A percentile compares a stretch with the other conserved stretches of the same genome.
Evolutionary conservation across 2,888 invertebrate genomes (phyloP).

Genomic region (Odontocolon sp.): DNA sequence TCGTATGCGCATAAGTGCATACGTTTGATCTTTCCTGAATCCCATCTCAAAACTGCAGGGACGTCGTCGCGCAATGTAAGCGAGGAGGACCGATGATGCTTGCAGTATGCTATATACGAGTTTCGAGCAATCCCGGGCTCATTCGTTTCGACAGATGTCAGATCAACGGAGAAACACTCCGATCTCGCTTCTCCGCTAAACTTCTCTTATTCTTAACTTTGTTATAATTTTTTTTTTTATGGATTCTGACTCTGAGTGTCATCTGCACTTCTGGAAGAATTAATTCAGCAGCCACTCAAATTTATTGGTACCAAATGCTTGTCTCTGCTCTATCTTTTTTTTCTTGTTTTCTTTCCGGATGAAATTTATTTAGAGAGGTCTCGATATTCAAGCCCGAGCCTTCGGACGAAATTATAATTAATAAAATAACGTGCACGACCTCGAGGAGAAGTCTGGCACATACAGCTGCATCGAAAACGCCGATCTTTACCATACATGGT

Average conservation of each 20-base stretch:
- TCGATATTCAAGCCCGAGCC: neutral
- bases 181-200: neutral
- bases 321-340: neutral
- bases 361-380: neutral
- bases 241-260: constrained; percentile 1
- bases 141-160: constrained; percentile 53
- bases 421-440: constrained; percentile 32
- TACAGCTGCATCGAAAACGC: constrained; percentile 14
- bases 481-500: constrained; percentile 53
- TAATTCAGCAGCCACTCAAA: neutral
- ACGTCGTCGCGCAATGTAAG: constrained; percentile 33
- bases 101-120: constrained; percentile 17
- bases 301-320: neutral
- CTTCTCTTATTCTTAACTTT: constrained; percentile 4
- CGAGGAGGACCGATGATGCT: constrained; percentile 14
- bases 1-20: constrained; percentile 32
- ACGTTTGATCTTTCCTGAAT: constrained; percentile 55
- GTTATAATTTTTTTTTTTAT: constrained; percentile 23
- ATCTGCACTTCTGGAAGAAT: neutral
- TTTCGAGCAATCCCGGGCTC: constrained; percentile 34
- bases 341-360: neutral
- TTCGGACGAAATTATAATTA: neutral
- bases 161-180: constrained; percentile 1
- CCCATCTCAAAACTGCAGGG: constrained; percentile 13
- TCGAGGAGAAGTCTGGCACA: constrained; percentile 19